Evolutionary conservation across 2,113 vertebrate species (phyloP).

Genomic region (Phrynocephalus versicolor): DNA sequence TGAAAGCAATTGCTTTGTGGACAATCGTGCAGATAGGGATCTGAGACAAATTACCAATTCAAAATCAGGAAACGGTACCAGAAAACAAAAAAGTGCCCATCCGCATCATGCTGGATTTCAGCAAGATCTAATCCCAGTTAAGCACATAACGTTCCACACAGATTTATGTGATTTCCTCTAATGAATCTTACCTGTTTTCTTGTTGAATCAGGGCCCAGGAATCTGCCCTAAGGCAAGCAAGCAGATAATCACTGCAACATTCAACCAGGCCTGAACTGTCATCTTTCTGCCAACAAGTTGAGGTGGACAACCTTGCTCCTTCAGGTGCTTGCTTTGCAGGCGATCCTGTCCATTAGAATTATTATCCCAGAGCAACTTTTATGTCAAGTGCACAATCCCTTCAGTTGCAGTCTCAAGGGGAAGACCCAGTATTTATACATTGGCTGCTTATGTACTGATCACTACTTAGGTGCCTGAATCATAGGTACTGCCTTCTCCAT

Average conservation of each 20-base stretch:
- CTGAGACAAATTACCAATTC: background rate
- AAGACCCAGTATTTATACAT: background rate
- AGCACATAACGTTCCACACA: background rate
- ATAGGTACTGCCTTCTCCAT: too few relatives aligned
- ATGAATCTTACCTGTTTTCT: background rate
- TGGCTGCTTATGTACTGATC: too few relatives aligned
- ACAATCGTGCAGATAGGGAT: background rate
- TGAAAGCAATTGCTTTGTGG: background rate
- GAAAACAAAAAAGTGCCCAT: background rate
- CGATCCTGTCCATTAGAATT: background rate
- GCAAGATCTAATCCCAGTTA: background rate
- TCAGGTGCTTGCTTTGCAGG: background rate
- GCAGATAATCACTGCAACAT: background rate
- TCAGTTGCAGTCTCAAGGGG: background rate
- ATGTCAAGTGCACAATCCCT: background rate
- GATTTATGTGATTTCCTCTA: background rate
- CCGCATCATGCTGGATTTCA: background rate
- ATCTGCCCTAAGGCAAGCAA: background rate
- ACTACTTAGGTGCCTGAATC: too few relatives aligned
- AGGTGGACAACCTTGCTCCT: background rate
- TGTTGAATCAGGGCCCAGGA: conserved; percentile 11
- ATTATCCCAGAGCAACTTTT: too few relatives aligned
- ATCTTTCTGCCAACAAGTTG: background rate
- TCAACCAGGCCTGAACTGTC: background rate
- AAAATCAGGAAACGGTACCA: background rate